Conservation (phyloP, 1,140 invertebrate species). For the Zeugodacus cucurbitae region DNA sequence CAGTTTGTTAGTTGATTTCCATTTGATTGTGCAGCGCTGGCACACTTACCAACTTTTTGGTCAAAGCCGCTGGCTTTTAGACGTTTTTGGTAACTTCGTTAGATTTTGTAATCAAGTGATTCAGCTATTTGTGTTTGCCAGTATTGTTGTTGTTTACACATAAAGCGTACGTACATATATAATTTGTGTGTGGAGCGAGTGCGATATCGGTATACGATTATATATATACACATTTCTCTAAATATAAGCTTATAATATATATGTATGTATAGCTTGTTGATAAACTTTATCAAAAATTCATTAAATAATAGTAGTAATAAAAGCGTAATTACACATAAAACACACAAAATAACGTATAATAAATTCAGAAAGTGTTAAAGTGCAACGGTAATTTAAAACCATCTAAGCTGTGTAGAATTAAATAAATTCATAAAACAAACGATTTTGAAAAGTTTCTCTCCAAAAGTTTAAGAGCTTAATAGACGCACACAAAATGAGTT, state of each 20-base stretch:
- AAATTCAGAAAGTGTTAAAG: no score
- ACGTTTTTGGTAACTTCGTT: neutral
- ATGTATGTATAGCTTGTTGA: no score
- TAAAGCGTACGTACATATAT: neutral
- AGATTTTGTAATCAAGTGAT: slow-evolving; percentile 2
- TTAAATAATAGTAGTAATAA: no score
- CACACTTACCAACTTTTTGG: neutral
- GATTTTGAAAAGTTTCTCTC: neutral
- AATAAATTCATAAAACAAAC: neutral
- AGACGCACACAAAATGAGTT: neutral
- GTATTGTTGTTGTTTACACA: neutral
- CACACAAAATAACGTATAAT: no score
- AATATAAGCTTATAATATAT: no score
- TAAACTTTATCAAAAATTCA: no score
- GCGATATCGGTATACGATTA: no score
- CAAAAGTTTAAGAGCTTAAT: neutral
- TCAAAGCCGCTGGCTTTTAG: neutral
- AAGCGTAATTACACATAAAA: no score
- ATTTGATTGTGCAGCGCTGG: neutral
- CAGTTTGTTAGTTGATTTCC: neutral
- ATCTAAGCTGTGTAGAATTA: neutral
- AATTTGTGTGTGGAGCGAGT: neutral
- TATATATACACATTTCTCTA: no score
- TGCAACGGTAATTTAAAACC: no score
- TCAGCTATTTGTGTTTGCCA: neutral